A percentile compares a stretch with the other conserved stretches of the same genome.
phyloP scores from a whole-genome alignment of 2,113 vertebrate genomes.

The Nipponia nippon region DNA sequence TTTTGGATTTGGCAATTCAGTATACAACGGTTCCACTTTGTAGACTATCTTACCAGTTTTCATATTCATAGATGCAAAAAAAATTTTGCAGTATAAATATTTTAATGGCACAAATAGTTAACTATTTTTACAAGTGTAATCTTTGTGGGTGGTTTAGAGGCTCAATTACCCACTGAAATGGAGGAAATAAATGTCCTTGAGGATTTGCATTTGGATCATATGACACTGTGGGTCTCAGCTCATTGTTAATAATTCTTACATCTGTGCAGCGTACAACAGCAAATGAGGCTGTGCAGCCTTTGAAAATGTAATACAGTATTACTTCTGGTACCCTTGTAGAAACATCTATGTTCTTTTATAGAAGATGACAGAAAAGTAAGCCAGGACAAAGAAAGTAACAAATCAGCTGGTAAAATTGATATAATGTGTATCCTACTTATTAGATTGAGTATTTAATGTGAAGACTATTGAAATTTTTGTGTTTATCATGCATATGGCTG shows the following conservation, averaged over 20 bases:
- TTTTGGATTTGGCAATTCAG: neutral
- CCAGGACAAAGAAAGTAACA: neutral
- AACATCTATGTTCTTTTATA: neutral
- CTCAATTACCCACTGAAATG: neutral
- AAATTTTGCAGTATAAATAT: neutral
- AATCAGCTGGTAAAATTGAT: neutral
- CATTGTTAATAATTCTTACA: constrained; percentile 14
- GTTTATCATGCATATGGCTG: neutral
- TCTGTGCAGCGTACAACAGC: neutral
- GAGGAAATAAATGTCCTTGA: constrained; percentile 18
- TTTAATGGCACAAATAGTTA: neutral
- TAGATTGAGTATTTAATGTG: neutral
- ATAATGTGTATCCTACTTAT: neutral
- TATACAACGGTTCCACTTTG: neutral
- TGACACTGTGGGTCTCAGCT: neutral
- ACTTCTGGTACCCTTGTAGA: neutral
- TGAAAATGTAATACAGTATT: neutral
- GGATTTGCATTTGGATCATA: constrained; percentile 6
- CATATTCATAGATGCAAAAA: neutral
- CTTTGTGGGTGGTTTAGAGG: constrained; percentile 42
- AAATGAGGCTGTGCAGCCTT: neutral
- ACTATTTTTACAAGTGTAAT: constrained; percentile 8
- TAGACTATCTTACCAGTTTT: neutral
- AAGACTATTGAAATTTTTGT: neutral
- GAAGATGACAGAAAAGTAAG: neutral